Evolutionary conservation across 2,113 vertebrate species (phyloP), one percentile per base, ranked within the genome.

Genomic region (Gobius niger): DNA sequence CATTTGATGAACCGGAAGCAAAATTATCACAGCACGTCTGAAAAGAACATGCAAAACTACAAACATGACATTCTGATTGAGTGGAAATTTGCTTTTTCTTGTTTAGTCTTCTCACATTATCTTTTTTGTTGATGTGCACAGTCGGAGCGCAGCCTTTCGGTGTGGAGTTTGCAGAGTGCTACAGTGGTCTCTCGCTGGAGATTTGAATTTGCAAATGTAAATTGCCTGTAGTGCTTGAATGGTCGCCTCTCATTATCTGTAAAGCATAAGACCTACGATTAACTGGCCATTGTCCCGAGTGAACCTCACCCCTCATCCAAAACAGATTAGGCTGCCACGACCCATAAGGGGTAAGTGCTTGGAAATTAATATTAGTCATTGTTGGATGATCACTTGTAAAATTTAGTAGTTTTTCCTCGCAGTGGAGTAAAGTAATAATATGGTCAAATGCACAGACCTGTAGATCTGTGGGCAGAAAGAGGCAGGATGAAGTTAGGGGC

Each of bases 1-100:
- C 12, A 62, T 86, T 67, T 87, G 72, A 80, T 76, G 72, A 80
- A 70, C 68, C 63, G 54, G 65, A 82, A 81, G 77, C 72, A 70
- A 80, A 72, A 84, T 78, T 65, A 80, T 77, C 63, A 78, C 59
- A 77, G 63, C 53, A 66, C 44, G 7, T 8, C 51, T 5, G 51
- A 49, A 61, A 78, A 77, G 67, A 59, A 34, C 68, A 40, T 40
- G 7, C 10, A 2, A 24, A 11, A 54, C 6, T 24, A 24, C 16
- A 54, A 10, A 54, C 1, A 19, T 34, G 24, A 12, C 52, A 54
- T 54, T 50, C 12, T 24, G 24, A 54, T 54, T 9, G 10, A 11
- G 3, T 12, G 18, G 52, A 42, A 10, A 16, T 60, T n/a, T 14
- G 9, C 3, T 42, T 44, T 41, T 57, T 40, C 12, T 9, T 24